Percentiles rank a stretch among this genome's conserved stretches.
These are phyloP conservation scores for Orthonychiurus folsomi DNA, from an alignment of 2,888 invertebrate genomes.

Conservation along the genomic window DNA sequence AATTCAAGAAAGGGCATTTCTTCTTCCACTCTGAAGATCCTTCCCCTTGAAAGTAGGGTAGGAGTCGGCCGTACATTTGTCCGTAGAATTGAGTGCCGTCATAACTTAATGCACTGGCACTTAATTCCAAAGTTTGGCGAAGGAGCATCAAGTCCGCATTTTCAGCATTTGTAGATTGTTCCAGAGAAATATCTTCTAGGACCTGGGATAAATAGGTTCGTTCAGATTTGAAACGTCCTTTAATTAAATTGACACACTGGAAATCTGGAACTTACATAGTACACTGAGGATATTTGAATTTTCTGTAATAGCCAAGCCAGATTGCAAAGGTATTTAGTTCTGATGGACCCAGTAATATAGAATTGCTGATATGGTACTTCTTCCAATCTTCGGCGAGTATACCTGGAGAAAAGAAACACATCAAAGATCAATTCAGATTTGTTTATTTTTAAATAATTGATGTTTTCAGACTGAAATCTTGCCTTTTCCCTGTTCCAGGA, in stretches of 20 bases:
- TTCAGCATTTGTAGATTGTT: constrained; percentile 35
- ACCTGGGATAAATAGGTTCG: too few species aligned
- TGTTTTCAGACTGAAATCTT: background rate
- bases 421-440: background rate
- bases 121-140: constrained; percentile 53
- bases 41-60: constrained; percentile 42
- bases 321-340: constrained; percentile 51
- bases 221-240: too few species aligned
- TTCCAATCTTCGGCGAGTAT: constrained; percentile 68
- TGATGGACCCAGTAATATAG: constrained; percentile 54
- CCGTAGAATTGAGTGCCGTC: constrained; percentile 76
- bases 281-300: constrained; percentile 65
- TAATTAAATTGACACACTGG: too few species aligned
- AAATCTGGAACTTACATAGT: constrained; percentile 48
- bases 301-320: constrained; percentile 71
- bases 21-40: constrained; percentile 27
- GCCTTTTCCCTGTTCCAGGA: background rate
- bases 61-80: constrained; percentile 51
- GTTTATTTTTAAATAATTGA: background rate
- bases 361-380: constrained; percentile 72
- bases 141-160: constrained; percentile 49
- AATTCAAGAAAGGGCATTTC: constrained; percentile 47
- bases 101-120: constrained; percentile 63
- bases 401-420: constrained; percentile 49
- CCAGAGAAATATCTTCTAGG: constrained; percentile 63